These are phyloP conservation scores for Thyatira batis DNA, from an alignment of 2,888 invertebrate genomes.

Conservation along the genomic window DNA sequence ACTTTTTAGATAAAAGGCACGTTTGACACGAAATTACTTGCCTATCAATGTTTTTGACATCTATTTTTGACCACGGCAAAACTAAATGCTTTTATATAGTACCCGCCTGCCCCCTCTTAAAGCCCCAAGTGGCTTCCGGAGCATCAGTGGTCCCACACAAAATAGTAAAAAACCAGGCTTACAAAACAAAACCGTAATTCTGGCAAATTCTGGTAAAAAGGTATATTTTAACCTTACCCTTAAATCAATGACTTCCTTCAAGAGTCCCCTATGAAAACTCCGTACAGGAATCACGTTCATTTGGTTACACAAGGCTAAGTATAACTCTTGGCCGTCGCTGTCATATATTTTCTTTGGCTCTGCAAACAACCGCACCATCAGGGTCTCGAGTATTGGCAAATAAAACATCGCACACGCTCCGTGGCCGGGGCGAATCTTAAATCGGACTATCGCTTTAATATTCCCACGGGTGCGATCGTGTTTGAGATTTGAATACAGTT, in stretches of 20 bases:
- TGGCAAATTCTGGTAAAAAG: too few species aligned
- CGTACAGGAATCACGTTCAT: constrained; percentile 35
- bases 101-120: too few species aligned
- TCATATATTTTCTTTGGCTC: constrained; percentile 33
- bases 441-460: background rate
- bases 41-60: too few species aligned
- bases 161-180: too few species aligned
- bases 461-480: background rate
- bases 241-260: constrained; percentile 38
- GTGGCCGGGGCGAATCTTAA: background rate
- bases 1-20: too few species aligned
- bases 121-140: too few species aligned
- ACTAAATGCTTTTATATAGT: too few species aligned
- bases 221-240: constrained; percentile 7
- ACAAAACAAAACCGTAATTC: too few species aligned
- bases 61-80: too few species aligned
- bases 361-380: constrained; percentile 1
- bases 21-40: too few species aligned
- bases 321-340: constrained; percentile 51
- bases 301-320: constrained; percentile 43
- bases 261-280: constrained; percentile 38
- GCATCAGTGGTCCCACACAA: too few species aligned
- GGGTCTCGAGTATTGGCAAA: constrained; percentile 4
- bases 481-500: background rate
- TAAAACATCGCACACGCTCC: background rate